Conservation (phyloP, 2,888 invertebrate genomes). For the Lochmaea capreae region DNA sequence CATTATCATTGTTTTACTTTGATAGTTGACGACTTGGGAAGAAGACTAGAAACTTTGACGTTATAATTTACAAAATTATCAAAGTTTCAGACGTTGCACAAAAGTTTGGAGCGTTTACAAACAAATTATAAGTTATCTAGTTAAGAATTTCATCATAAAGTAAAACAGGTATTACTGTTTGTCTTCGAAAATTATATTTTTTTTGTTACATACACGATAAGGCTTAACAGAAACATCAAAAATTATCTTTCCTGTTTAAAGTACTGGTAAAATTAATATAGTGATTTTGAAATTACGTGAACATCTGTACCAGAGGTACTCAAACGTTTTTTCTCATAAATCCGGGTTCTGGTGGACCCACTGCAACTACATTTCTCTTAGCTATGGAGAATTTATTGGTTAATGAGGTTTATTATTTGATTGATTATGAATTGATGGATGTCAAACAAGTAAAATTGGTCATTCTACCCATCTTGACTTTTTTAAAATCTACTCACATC, state of each 20-base stretch:
- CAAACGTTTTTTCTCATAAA: no score
- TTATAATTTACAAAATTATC: conserved; percentile 12
- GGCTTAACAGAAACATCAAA: background rate
- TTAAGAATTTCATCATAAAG: conserved; percentile 15
- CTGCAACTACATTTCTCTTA: no score
- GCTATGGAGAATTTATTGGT: no score
- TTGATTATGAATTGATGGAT: no score
- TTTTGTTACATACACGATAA: background rate
- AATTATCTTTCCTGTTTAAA: background rate
- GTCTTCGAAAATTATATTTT: background rate
- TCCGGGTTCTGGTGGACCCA: no score
- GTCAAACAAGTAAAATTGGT: no score
- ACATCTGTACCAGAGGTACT: no score
- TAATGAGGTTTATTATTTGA: no score
- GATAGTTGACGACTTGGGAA: conserved; percentile 8
- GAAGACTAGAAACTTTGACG: conserved; percentile 11
- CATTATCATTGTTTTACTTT: conserved; percentile 10
- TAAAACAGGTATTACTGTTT: conserved; percentile 7
- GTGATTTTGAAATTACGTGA: no score
- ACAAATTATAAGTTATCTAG: conserved; percentile 25
- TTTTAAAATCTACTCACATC: no score
- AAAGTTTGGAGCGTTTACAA: conserved; percentile 18
- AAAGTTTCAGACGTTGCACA: conserved; percentile 20
- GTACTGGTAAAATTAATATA: no score
- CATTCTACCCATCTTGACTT: no score